Base-by-base conservation (phyloP, 1,140 invertebrate genomes). In the Melitaea cinxia region DNA sequence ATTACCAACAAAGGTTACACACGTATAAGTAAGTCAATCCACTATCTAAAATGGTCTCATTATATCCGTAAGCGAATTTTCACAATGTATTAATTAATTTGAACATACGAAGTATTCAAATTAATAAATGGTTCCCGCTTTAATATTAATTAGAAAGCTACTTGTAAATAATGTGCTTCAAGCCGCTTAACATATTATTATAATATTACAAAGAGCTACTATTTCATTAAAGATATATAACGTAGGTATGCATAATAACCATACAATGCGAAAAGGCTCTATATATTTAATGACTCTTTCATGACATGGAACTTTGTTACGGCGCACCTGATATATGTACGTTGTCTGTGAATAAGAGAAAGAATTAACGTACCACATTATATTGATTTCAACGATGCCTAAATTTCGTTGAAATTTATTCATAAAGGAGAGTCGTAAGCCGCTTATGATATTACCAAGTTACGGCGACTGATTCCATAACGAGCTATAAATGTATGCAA, bases 401-500 rank as follows among this genome's bases (percentile, higher is more conserved):
- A 17, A 54, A 54, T 21, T 54, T 21, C 12, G 17, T 12, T n/a
- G 56, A 28, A 45, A 19, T 35, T 61, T 61, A 23, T 57, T 56
- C 53, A 56, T 33, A 49, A 52, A 52, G 28, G 21, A 64, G 37
- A 56, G 39, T 50, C 21, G 33, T 56, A 65, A 55, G 52, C 62
- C 42, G 54, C 54, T 57, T 57, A 65, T 42, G 47, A 65, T 57
- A 57, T 57, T 57, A 57, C n/a, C 45, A 14, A 26, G 55, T 65
- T 50, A 42, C 47, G 53, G 39, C 53, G 24, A 55, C 53, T 65
- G 60, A 62, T 62, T 62, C 60, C 21, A 33, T 65, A 52, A 54
- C 28, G 59, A 50, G 33, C 4, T 57, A 54, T 15, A 56, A 68
- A 62, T 68, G 54, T 62, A 53, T 68, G 47, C 54, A 50, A 30